Evolutionary conservation across 1,140 invertebrate species (phyloP).

Genomic region (Thalassaphorura encarpata): DNA sequence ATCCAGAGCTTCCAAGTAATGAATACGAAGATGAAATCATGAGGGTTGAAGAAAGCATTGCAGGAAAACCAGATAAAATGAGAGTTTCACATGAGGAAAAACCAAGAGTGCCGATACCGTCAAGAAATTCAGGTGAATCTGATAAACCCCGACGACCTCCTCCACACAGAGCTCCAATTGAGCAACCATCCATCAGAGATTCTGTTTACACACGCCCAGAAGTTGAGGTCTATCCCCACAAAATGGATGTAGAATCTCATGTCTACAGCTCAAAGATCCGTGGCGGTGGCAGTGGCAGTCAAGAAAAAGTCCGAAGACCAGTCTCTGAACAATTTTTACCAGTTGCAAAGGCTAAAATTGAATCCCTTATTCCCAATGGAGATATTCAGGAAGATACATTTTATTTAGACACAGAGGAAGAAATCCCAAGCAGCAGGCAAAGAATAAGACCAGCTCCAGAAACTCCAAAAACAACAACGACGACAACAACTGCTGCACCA

Average conservation of each 20-base stretch:
- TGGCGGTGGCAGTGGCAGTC: not conserved
- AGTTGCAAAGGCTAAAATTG: no score
- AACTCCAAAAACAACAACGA: not conserved
- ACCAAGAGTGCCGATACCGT: no score
- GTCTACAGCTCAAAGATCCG: not conserved
- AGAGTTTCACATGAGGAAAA: no score
- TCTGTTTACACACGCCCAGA: not conserved
- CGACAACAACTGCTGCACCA: not conserved
- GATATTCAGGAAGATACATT: no score
- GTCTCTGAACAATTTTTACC: no score
- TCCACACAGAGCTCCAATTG: no score
- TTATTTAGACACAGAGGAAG: not conserved
- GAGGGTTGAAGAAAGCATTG: not conserved
- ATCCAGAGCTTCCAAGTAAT: slow-evolving; percentile 1
- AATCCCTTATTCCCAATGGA: no score
- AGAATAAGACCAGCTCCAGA: not conserved
- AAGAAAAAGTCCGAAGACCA: not conserved
- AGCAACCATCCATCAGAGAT: no score
- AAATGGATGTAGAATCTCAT: not conserved
- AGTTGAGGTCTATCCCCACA: not conserved
- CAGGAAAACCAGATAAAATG: not conserved
- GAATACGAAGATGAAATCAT: slow-evolving; percentile 20
- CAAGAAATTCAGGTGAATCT: no score
- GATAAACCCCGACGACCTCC: no score
- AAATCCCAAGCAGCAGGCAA: not conserved